Evolutionary conservation across 2,888 invertebrate species (phyloP).

Genomic region (Anodontia alba): DNA sequence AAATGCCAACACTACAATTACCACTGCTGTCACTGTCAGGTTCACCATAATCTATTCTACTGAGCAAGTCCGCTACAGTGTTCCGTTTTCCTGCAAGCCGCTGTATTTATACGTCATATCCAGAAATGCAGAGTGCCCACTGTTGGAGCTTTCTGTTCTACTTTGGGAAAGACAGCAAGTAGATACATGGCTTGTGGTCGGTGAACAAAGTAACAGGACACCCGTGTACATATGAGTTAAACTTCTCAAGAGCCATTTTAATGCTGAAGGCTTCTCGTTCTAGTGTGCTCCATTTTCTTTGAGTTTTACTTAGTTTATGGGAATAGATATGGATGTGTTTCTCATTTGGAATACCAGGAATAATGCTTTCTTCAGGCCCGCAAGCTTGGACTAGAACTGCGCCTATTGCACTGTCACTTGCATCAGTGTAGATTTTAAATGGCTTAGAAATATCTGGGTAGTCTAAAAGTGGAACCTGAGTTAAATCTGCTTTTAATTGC

Average conservation of each 20-base stretch:
- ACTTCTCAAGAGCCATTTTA: conserved; percentile 12
- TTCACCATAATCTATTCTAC: not conserved
- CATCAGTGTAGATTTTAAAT: conserved; percentile 17
- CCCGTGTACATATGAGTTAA: conserved; percentile 17
- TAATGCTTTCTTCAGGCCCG: not conserved
- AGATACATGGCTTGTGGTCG: conserved; percentile 8
- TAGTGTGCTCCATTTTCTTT: conserved; percentile 7
- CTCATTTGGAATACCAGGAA: not conserved
- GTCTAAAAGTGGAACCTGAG: not conserved
- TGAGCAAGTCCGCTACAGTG: not conserved
- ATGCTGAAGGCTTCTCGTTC: conserved; percentile 32
- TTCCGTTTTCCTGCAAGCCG: not conserved
- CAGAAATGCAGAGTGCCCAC: not conserved
- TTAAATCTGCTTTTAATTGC: conserved; percentile 9
- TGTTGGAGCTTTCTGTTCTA: conserved; percentile 12
- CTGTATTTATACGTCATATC: conserved; percentile 12
- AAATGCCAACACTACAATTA: not conserved
- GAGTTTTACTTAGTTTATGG: conserved; percentile 19
- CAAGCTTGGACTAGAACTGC: not conserved
- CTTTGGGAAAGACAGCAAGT: conserved; percentile 18
- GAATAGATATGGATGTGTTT: conserved; percentile 23
- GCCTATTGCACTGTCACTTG: not conserved
- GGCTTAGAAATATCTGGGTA: conserved; percentile 16
- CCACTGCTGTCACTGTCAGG: not conserved
- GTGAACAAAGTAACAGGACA: conserved; percentile 9